These are phyloP conservation scores for Agrypnia vestita DNA, from an alignment of 1,140 invertebrate genomes.

Conservation along the genomic window DNA sequence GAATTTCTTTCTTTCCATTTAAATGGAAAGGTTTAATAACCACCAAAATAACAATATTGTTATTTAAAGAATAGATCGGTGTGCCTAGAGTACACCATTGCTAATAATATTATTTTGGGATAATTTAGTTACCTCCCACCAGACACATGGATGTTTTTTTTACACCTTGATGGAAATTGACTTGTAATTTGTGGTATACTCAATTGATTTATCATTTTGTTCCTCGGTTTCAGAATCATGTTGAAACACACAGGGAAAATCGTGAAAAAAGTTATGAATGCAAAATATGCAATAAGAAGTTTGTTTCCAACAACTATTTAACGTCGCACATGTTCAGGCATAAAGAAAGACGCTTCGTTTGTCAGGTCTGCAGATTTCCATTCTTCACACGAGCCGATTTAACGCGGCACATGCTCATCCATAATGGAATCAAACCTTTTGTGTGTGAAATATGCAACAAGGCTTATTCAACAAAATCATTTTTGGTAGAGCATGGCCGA, in stretches of 20 bases:
- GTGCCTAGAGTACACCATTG: no score
- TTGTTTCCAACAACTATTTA: slow-evolving; percentile 66
- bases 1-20: no score
- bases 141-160: no score
- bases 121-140: no score
- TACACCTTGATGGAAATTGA: no score
- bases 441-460: slow-evolving; percentile 78
- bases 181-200: background rate
- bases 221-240: slow-evolving; percentile 65
- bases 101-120: no score
- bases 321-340: slow-evolving; percentile 65
- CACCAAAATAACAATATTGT: no score
- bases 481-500: slow-evolving; percentile 74
- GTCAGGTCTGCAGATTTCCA: slow-evolving; percentile 66
- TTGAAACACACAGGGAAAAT: slow-evolving; percentile 68
- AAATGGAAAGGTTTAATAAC: no score
- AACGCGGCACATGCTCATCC: slow-evolving; percentile 76
- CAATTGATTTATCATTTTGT: slow-evolving; percentile 31
- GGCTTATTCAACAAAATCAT: slow-evolving; percentile 69
- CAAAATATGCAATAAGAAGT: slow-evolving; percentile 69
- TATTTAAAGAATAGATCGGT: no score
- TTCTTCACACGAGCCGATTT: slow-evolving; percentile 75
- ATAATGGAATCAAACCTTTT: slow-evolving; percentile 76
- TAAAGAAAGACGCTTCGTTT: slow-evolving; percentile 65
- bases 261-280: slow-evolving; percentile 66